A percentile compares a stretch with the other conserved stretches of the same genome.
Evolutionary conservation across 2,888 invertebrate genomes (phyloP).

Genomic region (Eristalinus sepulchralis): DNA sequence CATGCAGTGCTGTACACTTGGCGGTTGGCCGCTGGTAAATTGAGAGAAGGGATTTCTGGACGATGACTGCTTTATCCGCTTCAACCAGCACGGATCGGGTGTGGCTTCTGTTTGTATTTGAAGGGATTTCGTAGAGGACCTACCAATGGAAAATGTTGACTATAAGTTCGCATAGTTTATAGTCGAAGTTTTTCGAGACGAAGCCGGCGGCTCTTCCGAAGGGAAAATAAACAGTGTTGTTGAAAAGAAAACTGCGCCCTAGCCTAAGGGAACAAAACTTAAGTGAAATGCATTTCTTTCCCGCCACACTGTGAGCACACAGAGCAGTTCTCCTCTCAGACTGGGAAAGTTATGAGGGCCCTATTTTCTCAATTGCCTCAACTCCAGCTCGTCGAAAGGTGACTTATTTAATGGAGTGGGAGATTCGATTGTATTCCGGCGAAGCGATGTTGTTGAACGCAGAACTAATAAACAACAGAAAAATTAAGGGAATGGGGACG

Average conservation of each 20-base stretch:
- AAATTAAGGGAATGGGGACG: background rate
- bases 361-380: background rate
- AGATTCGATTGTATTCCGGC: background rate
- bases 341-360: background rate
- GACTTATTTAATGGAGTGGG: background rate
- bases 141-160: background rate
- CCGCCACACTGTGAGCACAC: background rate
- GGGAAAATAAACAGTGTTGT: background rate
- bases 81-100: background rate
- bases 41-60: background rate
- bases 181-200: background rate
- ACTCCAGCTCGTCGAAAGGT: background rate
- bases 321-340: background rate
- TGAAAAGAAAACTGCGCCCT: background rate
- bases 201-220: background rate
- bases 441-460: background rate
- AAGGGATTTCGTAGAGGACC: constrained; percentile 2
- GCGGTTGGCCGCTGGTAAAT: background rate
- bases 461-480: background rate
- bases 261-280: background rate
- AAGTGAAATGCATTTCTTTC: background rate
- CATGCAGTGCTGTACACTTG: constrained; percentile 74
- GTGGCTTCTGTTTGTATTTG: background rate
- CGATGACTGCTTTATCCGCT: background rate
- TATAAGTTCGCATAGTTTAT: constrained; percentile 8